Percentiles rank a stretch among this genome's conserved stretches.
Evolutionary conservation across 1,140 invertebrate species (phyloP).

Genomic region (Cotesia chilonis): DNA sequence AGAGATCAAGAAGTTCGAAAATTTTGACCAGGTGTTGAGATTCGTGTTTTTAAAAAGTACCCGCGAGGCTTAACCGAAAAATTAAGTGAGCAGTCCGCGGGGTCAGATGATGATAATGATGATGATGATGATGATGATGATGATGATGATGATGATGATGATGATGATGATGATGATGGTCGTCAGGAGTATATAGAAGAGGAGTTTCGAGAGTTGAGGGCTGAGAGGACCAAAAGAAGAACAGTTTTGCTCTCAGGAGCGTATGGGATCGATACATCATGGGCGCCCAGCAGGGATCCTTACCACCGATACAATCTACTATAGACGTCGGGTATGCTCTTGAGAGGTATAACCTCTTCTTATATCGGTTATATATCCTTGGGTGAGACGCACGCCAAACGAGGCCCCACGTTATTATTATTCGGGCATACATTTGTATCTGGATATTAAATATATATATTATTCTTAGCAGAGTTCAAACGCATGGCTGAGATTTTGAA

Average conservation of each 20-base stretch:
- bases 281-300: conserved; percentile 51
- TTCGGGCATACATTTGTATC: not conserved
- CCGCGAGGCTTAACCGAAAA: conserved; percentile 36
- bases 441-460: not conserved
- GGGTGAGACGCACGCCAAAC: conserved; percentile 35
- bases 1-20: conserved; percentile 32
- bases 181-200: conserved; percentile 20
- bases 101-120: conserved; percentile 19
- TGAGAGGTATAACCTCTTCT: conserved; percentile 24
- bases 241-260: conserved; percentile 47
- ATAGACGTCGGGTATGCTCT: not conserved
- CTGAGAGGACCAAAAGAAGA: conserved; percentile 42
- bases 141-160: too few relatives aligned
- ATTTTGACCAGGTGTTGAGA: conserved; percentile 43
- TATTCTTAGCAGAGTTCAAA: too few relatives aligned
- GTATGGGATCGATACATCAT: conserved; percentile 63
- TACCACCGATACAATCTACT: conserved; percentile 50
- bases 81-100: conserved; percentile 50
- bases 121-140: too few relatives aligned
- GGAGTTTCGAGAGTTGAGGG: conserved; percentile 35
- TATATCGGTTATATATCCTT: conserved; percentile 18
- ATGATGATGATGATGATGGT: conserved; percentile 23
- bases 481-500: too few relatives aligned
- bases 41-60: conserved; percentile 40
- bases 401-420: not conserved